These are phyloP conservation scores for Sesamia inferens DNA, from an alignment of 2,888 invertebrate genomes.

Conservation along the genomic window DNA sequence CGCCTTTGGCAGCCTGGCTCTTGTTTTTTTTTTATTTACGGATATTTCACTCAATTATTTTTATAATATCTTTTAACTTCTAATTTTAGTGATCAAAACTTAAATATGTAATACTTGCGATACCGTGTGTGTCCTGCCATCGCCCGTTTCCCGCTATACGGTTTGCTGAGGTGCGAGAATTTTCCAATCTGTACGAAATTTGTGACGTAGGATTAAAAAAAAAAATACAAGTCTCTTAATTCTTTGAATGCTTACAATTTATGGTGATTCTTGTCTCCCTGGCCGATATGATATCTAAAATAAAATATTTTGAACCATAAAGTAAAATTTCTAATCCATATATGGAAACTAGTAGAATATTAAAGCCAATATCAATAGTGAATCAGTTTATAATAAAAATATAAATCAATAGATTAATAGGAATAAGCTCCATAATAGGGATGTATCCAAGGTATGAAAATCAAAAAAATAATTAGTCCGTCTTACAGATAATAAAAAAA, in stretches of 20 bases:
- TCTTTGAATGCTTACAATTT: not conserved
- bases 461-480: too few species aligned
- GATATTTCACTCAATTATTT: not conserved
- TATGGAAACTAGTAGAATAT: too few species aligned
- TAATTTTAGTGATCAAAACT: too few species aligned
- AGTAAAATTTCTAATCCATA: not conserved
- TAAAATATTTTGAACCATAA: not conserved
- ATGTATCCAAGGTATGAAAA: too few species aligned
- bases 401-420: not conserved
- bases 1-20: constrained; percentile 32
- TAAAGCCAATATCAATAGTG: not conserved
- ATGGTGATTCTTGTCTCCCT: not conserved
- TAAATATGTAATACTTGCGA: too few species aligned
- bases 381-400: constrained; percentile 3
- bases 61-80: not conserved
- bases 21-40: not conserved
- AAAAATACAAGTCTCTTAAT: not conserved
- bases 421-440: constrained; percentile 1
- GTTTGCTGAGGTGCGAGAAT: not conserved
- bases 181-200: not conserved
- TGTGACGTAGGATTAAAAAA: too few species aligned
- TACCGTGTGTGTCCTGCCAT: not conserved
- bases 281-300: not conserved
- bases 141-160: not conserved
- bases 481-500: too few species aligned